Evolutionary conservation across 2,888 invertebrate species (phyloP), one percentile per base, ranked within the genome.

Genomic region (Altica lythri): DNA sequence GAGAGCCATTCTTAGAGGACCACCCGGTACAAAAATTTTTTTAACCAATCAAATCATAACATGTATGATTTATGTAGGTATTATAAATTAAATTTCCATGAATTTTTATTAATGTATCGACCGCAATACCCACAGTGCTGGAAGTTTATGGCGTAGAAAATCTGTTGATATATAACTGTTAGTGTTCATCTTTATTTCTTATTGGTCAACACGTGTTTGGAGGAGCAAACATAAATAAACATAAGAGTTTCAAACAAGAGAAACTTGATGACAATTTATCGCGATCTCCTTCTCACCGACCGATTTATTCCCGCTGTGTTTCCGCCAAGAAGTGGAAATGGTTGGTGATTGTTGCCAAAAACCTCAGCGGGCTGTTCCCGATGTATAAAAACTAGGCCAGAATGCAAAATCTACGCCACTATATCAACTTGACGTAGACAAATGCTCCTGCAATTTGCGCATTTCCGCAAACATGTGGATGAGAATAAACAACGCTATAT

Each of bases 351-450:
- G 38, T 58, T 64, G 65, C 64, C 65, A 64, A 63, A 64, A 64
- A 55, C 59, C 63, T 57, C 61, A 50, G 55, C 62, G 57, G 60
- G 54, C 59, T 63, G 55, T 65, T 64, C 57, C 56, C 50, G 53
- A 49, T 38, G 59, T 32, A 47, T 55, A 61, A 63, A 65, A 63
- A 65, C 53, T 46, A 51, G 52, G 59, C 53, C 55, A 52, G 61
- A 64, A 66, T 68, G 63, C 66, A 65, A 67, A 68, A 68, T 67
- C 66, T 63, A 60, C 57, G 58, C 32, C 61, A 65, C 53, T 66
- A 68, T 64, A 63, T 65, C 67, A 64, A 59, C 55, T 58, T 60
- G 68, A 68, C 66, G 55, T 61, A 59, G 65, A 66, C 61, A 64
- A 65, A 66, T 64, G 60, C 55, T 60, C 42, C 62, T 62, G 62